Conservation (phyloP, 2,113 vertebrate genomes). For the Callocephalon fimbriatum region DNA sequence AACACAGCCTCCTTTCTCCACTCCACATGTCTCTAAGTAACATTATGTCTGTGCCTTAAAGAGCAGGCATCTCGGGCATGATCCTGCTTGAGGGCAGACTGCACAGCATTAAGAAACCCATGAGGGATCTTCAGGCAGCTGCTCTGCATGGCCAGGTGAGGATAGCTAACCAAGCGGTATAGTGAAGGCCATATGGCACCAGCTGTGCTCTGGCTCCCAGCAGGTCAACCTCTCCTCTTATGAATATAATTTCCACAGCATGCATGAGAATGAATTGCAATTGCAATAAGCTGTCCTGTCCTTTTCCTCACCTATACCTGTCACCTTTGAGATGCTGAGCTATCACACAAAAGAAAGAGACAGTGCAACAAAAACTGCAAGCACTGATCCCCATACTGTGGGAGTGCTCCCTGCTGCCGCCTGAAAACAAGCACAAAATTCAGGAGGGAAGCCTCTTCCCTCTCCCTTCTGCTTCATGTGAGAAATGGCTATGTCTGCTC, state of each 20-base stretch:
- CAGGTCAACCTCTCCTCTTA: background rate
- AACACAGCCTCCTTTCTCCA: background rate
- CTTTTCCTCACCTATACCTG: background rate
- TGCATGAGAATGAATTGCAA: background rate
- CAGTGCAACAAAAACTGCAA: accelerated
- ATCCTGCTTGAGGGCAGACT: background rate
- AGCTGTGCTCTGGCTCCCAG: conserved; percentile 42
- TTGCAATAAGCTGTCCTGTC: background rate
- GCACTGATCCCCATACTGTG: background rate
- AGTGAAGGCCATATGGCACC: conserved; percentile 20
- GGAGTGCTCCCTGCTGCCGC: background rate
- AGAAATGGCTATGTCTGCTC: background rate
- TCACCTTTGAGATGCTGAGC: background rate
- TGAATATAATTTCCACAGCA: conserved; percentile 11
- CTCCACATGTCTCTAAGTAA: background rate
- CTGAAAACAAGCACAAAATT: background rate
- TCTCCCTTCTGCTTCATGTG: background rate
- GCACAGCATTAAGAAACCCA: background rate
- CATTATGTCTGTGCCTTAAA: background rate
- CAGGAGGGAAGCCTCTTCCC: background rate
- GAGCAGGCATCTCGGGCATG: background rate
- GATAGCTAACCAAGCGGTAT: background rate
- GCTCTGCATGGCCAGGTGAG: background rate
- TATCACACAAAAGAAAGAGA: background rate
- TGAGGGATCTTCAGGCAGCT: conserved; percentile 20